Percentiles rank a stretch among this genome's conserved stretches.
Conservation (phyloP, 2,888 invertebrate genomes). For the Bombylius discolor region DNA sequence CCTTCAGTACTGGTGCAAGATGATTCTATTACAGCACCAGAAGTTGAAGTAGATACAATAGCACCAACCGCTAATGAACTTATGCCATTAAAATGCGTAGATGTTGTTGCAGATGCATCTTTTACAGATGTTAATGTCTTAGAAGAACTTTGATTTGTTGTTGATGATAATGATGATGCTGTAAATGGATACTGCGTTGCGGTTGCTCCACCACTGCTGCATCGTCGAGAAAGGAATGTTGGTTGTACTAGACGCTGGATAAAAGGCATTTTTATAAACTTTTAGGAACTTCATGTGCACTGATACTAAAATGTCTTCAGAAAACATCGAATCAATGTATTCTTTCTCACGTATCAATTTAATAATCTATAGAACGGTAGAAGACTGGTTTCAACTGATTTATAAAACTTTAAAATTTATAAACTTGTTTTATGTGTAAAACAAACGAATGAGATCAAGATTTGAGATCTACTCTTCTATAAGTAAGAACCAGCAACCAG, state of each 20-base stretch:
- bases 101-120: constrained; percentile 18
- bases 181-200: constrained; percentile 12
- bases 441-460: not conserved
- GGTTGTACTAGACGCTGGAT: constrained; percentile 74
- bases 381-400: not conserved
- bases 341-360: not conserved
- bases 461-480: not conserved
- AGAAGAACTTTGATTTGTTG: not conserved
- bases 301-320: not conserved
- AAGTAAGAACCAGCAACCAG: not conserved
- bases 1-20: constrained; percentile 1
- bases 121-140: constrained; percentile 9
- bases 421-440: not conserved
- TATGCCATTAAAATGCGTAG: constrained; percentile 4
- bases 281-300: not conserved
- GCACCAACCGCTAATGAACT: constrained; percentile 15
- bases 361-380: too few species aligned
- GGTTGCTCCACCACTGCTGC: constrained; percentile 7
- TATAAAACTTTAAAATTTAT: not conserved
- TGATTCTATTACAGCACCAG: not conserved
- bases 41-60: not conserved
- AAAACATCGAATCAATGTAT: not conserved
- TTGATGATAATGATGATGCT: constrained; percentile 10
- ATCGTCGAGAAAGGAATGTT: constrained; percentile 54
- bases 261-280: constrained; percentile 61